Percentiles rank a stretch among this genome's conserved stretches.
These are phyloP conservation scores for Florisuga fusca DNA, from an alignment of 2,797 vertebrate species.

Conservation along the genomic window DNA sequence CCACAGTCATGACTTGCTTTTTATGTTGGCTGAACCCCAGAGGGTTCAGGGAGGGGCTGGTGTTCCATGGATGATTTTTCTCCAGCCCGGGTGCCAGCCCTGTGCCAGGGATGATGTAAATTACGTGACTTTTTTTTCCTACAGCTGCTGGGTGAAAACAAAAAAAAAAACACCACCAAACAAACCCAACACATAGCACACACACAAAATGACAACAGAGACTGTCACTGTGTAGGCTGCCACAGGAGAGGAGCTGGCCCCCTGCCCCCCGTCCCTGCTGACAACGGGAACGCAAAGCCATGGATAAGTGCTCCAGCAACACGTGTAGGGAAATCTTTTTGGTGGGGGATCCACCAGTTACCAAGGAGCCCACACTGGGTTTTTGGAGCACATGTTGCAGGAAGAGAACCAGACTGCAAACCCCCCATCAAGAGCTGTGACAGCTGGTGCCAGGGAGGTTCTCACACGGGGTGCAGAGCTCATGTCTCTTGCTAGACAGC, in stretches of 20 bases:
- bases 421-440: fast-evolving
- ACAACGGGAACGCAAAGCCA: not conserved
- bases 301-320: fast-evolving
- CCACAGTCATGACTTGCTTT: not conserved
- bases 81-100: not conserved
- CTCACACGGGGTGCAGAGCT: not conserved
- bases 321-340: not conserved
- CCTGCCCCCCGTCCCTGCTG: not conserved
- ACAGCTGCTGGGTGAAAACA: constrained; percentile 20
- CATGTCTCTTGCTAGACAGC: not conserved
- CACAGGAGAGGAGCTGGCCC: constrained; percentile 24
- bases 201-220: not conserved
- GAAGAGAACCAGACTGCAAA: not conserved
- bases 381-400: not conserved
- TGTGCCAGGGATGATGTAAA: not conserved
- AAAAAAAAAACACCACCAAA: not conserved
- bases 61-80: fast-evolving
- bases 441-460: not conserved
- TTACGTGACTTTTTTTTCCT: constrained; percentile 24
- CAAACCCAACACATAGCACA: not conserved
- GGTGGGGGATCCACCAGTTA: not conserved
- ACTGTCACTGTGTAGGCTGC: not conserved
- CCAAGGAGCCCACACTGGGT: fast-evolving
- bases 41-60: not conserved
- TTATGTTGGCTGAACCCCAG: not conserved